phyloP scores from a whole-genome alignment of 1,140 invertebrate genomes.

The Meloidogyne hapla region DNA sequence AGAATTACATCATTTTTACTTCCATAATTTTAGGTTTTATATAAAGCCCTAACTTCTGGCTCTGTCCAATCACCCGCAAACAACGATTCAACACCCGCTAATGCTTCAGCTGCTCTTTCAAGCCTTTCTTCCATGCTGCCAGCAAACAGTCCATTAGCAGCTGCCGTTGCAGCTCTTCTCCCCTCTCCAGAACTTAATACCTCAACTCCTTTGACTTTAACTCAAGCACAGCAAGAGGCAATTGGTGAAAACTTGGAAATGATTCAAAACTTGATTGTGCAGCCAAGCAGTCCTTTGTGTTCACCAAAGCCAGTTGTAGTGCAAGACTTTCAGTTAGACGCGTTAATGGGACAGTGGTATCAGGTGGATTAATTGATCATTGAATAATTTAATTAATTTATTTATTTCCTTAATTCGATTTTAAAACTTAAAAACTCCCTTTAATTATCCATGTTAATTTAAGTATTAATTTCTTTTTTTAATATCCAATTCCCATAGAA shows the following conservation, averaged over 20 bases:
- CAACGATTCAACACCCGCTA: not conserved
- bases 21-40: constrained; percentile 32
- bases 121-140: not conserved
- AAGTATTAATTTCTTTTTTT: not conserved
- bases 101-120: not conserved
- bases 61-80: constrained; percentile 41
- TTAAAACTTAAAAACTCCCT: too few relatives aligned
- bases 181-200: constrained; percentile 40
- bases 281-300: constrained; percentile 60
- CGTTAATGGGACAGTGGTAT: constrained; percentile 64
- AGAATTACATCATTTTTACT: not conserved
- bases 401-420: too few relatives aligned
- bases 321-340: constrained; percentile 55
- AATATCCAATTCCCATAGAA: not conserved
- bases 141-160: constrained; percentile 9
- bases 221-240: constrained; percentile 59
- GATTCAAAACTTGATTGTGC: constrained; percentile 62
- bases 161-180: constrained; percentile 2
- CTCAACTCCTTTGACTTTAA: constrained; percentile 56
- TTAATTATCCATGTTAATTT: not conserved
- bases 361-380: constrained; percentile 36
- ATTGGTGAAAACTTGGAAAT: constrained; percentile 63
- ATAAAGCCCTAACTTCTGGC: constrained; percentile 62
- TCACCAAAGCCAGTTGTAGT: constrained; percentile 61
- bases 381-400: not conserved